phyloP scores from a whole-genome alignment of 2,113 vertebrate species.

The Myotis davidii region DNA sequence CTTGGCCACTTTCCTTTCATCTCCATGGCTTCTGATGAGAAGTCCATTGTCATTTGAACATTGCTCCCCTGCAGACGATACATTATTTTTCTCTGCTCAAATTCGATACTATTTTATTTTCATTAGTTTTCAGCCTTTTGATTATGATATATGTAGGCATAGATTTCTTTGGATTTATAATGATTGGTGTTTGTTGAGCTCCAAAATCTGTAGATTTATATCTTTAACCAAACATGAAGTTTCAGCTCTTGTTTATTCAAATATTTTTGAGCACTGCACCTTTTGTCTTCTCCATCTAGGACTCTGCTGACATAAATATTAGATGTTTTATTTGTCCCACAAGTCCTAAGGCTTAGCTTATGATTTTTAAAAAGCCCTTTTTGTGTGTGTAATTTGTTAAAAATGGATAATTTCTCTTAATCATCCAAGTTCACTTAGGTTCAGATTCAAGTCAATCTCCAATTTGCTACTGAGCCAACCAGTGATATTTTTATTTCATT shows the following conservation, averaged over 20 bases:
- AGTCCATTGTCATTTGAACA: background rate
- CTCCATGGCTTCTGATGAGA: background rate
- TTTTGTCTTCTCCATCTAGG: background rate
- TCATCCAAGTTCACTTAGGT: background rate
- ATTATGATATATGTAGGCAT: background rate
- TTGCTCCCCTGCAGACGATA: background rate
- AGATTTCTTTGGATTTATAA: background rate
- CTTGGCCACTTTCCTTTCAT: constrained; percentile 6
- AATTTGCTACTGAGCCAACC: background rate
- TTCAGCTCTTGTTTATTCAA: background rate
- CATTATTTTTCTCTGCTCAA: background rate
- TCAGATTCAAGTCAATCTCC: background rate
- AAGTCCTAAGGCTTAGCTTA: background rate
- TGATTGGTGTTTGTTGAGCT: background rate
- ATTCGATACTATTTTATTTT: background rate
- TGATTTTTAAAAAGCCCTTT: background rate
- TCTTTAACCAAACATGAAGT: background rate
- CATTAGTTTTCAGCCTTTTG: background rate
- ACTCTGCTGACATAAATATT: background rate
- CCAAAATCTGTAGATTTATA: background rate
- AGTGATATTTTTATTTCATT: constrained; percentile 47
- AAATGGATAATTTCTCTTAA: background rate
- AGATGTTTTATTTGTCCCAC: background rate
- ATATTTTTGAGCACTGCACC: background rate
- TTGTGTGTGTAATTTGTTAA: background rate